Conservation (phyloP, 1,140 invertebrate species). For the Cardiocondyla obscurior region DNA sequence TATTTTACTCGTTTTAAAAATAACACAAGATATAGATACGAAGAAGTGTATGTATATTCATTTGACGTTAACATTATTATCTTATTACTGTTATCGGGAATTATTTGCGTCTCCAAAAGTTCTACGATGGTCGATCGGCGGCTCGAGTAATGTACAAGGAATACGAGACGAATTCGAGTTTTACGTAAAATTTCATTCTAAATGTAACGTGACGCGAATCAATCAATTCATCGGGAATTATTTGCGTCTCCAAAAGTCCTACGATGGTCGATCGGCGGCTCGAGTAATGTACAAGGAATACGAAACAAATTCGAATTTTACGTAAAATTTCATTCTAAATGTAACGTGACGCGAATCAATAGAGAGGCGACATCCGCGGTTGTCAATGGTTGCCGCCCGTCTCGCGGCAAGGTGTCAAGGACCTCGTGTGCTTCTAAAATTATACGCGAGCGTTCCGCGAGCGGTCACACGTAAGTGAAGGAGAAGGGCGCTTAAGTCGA, state of each 20-base stretch:
- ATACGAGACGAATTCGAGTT: background rate
- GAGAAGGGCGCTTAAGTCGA: conserved; percentile 56
- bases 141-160: background rate
- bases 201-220: conserved; percentile 17
- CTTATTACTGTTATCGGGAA: background rate
- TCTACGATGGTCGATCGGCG: background rate
- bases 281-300: background rate
- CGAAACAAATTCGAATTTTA: background rate
- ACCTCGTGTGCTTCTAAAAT: conserved; percentile 65
- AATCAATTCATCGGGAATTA: no score
- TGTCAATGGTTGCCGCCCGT: conserved; percentile 59
- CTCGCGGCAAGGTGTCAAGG: conserved; percentile 64
- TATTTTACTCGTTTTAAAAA: background rate
- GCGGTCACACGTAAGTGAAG: conserved; percentile 48
- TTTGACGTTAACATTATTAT: background rate
- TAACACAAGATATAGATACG: background rate
- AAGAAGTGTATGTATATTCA: background rate
- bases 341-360: conserved; percentile 44
- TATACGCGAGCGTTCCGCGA: conserved; percentile 47
- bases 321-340: conserved; percentile 1
- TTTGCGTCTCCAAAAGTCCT: background rate
- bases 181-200: background rate
- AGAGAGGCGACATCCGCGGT: conserved; percentile 13
- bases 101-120: background rate
- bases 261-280: background rate